Percentiles rank a stretch among this genome's conserved stretches.
Evolutionary conservation across 1,140 invertebrate species (phyloP).

Genomic region (Acromyrmex heyeri): DNA sequence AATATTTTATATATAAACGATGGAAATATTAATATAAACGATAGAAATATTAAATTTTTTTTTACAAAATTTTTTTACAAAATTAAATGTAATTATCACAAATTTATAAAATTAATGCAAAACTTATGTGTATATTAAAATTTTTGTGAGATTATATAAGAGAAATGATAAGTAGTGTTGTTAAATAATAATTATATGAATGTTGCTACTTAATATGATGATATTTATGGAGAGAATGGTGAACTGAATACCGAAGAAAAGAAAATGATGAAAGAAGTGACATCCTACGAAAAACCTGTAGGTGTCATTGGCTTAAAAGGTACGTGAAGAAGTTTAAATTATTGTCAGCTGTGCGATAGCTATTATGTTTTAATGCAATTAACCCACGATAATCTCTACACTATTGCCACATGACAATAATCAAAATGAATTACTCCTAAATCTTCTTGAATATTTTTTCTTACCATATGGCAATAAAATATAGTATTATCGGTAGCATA

Average conservation of each 20-base stretch:
- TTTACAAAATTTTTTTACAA: no score
- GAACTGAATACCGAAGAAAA: not conserved
- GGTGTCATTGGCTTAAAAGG: constrained; percentile 25
- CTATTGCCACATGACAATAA: not conserved
- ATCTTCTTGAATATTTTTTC: not conserved
- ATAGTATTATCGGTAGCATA: not conserved
- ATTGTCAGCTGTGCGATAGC: not conserved
- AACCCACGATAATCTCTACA: not conserved
- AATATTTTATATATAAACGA: not conserved
- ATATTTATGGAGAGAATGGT: constrained; percentile 20
- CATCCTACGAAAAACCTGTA: constrained; percentile 12
- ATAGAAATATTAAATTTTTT: no score
- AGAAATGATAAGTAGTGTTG: not conserved
- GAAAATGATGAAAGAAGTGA: constrained; percentile 18
- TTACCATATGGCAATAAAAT: not conserved
- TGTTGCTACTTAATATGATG: not conserved
- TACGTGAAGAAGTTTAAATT: constrained; percentile 2
- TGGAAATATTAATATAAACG: not conserved
- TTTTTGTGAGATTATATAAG: not conserved
- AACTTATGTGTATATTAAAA: no score
- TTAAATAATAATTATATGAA: not conserved
- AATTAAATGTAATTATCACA: no score
- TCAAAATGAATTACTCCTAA: not conserved
- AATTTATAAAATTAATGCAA: constrained; percentile 4
- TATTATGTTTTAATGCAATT: constrained; percentile 29